A percentile compares a stretch with the other conserved stretches of the same genome.
phyloP scores from a whole-genome alignment of 1,140 invertebrate genomes.

The Heterodera schachtii region DNA sequence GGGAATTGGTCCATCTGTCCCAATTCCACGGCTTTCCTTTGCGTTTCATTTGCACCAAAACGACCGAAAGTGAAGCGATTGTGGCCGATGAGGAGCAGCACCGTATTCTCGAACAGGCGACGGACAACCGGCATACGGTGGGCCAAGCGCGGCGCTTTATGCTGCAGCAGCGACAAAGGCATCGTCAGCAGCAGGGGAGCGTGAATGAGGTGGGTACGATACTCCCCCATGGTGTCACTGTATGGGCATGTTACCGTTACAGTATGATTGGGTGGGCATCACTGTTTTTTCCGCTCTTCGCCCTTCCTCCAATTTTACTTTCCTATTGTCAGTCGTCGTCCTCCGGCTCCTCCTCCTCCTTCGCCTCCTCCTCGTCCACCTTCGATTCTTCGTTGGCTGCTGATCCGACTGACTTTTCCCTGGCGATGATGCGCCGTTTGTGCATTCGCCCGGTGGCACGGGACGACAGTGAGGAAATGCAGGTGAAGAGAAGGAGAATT shows the following conservation, averaged over 20 bases:
- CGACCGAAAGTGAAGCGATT: background rate
- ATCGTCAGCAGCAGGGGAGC: background rate
- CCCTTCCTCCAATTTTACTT: no score
- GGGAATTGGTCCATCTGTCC: conserved; percentile 48
- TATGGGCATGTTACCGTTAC: no score
- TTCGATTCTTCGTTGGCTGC: background rate
- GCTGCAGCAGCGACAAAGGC: background rate
- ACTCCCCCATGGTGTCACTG: background rate
- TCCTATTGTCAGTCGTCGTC: background rate
- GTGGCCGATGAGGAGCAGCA: background rate
- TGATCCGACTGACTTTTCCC: background rate
- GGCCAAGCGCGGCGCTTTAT: background rate
- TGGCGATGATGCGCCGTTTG: conserved; percentile 3
- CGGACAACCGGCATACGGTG: background rate
- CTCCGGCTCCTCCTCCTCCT: conserved; percentile 1
- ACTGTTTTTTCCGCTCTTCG: no score
- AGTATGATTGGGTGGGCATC: no score
- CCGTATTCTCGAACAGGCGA: background rate
- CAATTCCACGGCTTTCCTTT: conserved; percentile 42
- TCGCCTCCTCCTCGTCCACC: conserved; percentile 2
- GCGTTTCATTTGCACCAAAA: conserved; percentile 25
- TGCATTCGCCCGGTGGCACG: conserved; percentile 9
- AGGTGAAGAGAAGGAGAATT: background rate
- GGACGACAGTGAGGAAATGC: conserved; percentile 4
- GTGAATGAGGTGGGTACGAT: background rate